Base-by-base conservation (phyloP, 1,140 invertebrate species). In the Zophobas morio region DNA sequence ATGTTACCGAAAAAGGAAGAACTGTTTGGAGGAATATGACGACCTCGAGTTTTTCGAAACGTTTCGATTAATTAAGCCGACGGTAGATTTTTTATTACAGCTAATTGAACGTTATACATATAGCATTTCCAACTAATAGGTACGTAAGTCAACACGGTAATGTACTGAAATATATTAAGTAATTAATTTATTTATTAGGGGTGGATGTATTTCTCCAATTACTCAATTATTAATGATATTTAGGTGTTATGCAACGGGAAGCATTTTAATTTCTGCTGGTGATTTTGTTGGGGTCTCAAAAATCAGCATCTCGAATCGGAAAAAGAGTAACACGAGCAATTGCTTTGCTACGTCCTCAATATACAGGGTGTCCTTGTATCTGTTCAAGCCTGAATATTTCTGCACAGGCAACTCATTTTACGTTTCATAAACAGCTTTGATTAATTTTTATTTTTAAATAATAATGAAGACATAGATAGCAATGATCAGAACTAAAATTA, bases 221-320 rank as follows among this genome's bases (percentile, higher is more conserved):
- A 46, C 8, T 4, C 3, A 46, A 46, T 8, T 46, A 4, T 46
- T 46, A 46, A 3, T 46, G 42, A 6, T 51, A 20, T 20, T 82
- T 32, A 37, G 76, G 1, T 82, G 37, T 47, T 80, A 60, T 57
- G 79, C 79, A 6, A 80, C 78, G 35, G 78, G 81, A 8, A 75
- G 71, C 63, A 76, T 77, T 8, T 39, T 75, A 39, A 57, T 80
- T 32, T 60, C 80, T 20, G 80, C 57, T 46, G 81, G 42, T 46
- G 42, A 46, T 46, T 46, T 46, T 46, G 81, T 66, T 20, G 20
- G 20, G 20, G 20, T 20, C 20, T 20, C 20, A 20, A 20, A 20
- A 20, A 20, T 20, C 20, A 20, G 20, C 20, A 20, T 20, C 20
- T 20, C 20, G 20, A 20, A 20, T 20, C 20, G 20, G 20, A 20